A percentile compares a stretch with the other conserved stretches of the same genome.
Conservation (phyloP, 2,797 vertebrate species). For the Otus scops region DNA sequence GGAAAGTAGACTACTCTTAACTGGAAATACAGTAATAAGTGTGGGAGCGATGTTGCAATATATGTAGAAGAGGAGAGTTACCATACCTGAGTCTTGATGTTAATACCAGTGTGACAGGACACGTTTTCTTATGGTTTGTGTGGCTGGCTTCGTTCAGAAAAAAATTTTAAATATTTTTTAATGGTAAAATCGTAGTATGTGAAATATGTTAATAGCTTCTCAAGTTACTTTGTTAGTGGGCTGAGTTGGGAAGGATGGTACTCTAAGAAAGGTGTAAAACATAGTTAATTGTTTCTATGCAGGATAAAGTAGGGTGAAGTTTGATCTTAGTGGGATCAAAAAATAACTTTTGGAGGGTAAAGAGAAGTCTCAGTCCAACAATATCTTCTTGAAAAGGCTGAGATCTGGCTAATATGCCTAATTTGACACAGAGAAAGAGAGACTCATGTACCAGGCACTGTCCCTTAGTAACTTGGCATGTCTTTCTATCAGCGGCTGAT, state of each 20-base stretch:
- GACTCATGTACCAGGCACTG: background rate
- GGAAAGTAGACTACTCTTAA: background rate
- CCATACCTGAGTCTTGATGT: background rate
- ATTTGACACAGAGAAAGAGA: background rate
- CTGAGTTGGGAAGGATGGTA: background rate
- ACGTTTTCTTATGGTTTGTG: background rate
- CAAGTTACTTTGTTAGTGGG: background rate
- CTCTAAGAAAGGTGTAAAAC: background rate
- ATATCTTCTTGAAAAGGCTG: background rate
- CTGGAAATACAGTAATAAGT: background rate
- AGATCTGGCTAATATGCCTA: background rate
- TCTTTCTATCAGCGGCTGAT: background rate
- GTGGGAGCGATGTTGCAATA: background rate
- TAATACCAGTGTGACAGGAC: background rate
- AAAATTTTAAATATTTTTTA: background rate
- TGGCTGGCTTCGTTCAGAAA: background rate
- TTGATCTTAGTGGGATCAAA: background rate
- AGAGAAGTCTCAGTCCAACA: background rate
- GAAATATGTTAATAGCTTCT: background rate
- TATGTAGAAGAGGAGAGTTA: background rate
- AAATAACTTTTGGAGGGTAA: background rate
- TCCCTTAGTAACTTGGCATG: background rate
- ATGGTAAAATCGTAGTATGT: background rate
- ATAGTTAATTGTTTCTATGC: background rate
- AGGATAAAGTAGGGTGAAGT: background rate